phyloP scores from a whole-genome alignment of 2,888 invertebrate species.

The Phragmatobia fuliginosa region DNA sequence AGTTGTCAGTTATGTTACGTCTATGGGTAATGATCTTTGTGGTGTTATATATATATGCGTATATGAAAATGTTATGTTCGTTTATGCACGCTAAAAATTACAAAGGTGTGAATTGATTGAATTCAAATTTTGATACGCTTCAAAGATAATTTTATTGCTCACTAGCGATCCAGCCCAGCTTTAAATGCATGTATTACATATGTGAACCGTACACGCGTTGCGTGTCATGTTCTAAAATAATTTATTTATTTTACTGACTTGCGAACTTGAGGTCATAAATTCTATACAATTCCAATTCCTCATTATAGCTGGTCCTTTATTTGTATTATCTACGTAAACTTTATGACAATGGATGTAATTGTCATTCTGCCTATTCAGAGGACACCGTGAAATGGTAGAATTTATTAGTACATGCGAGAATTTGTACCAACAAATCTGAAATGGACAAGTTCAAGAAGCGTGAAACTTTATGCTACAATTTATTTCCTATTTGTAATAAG shows the following conservation, averaged over 20 bases:
- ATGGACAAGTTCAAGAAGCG: too few relatives aligned
- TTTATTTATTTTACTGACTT: not conserved
- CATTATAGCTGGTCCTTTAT: not conserved
- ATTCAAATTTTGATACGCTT: too few relatives aligned
- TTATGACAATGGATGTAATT: not conserved
- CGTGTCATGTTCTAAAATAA: not conserved
- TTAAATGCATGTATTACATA: too few relatives aligned
- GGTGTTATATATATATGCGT: not conserved
- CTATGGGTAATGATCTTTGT: not conserved
- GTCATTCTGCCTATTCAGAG: not conserved
- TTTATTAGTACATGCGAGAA: not conserved
- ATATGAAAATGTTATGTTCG: too few relatives aligned
- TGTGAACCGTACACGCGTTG: not conserved
- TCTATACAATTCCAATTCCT: not conserved
- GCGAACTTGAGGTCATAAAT: not conserved
- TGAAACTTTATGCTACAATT: too few relatives aligned
- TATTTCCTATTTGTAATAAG: not conserved
- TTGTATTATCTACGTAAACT: not conserved
- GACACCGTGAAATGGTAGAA: not conserved
- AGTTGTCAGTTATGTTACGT: not conserved
- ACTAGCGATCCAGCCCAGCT: too few relatives aligned
- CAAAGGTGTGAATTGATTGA: too few relatives aligned
- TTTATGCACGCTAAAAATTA: too few relatives aligned
- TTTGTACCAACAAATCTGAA: not conserved
- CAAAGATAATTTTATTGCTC: too few relatives aligned